Percentiles rank a stretch among this genome's conserved stretches.
These are phyloP conservation scores for Neopipo cinnamomea DNA, from an alignment of 2,113 vertebrate species.

Conservation along the genomic window DNA sequence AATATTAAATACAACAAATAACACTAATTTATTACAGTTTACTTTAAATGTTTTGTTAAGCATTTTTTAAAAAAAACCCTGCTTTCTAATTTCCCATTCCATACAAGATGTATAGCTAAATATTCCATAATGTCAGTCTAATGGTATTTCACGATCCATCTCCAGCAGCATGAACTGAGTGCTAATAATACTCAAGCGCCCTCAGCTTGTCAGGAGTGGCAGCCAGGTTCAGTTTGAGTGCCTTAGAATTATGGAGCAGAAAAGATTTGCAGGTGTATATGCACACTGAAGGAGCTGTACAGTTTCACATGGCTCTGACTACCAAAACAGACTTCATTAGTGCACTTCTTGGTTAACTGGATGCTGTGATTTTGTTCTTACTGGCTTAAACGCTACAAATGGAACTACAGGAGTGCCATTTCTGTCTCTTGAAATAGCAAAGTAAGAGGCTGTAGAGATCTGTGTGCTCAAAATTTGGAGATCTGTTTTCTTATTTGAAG, in stretches of 20 bases:
- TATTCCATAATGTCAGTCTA: neutral
- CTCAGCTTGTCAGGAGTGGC: neutral
- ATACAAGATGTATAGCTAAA: neutral
- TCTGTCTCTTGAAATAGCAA: neutral
- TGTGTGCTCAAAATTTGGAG: neutral
- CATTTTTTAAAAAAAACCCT: neutral
- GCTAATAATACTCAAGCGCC: neutral
- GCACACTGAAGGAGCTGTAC: neutral
- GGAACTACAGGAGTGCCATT: neutral
- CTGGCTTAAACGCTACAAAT: neutral
- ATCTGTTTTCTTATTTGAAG: neutral
- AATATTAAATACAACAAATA: neutral
- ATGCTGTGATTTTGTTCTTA: neutral
- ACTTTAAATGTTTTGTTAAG: neutral
- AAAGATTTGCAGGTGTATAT: neutral
- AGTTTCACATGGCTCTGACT: neutral
- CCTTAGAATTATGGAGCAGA: neutral
- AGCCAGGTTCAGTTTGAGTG: neutral
- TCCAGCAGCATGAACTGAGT: neutral
- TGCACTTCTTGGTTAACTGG: neutral
- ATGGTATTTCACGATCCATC: neutral
- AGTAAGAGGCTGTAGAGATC: neutral
- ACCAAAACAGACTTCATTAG: neutral
- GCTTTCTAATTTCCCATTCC: neutral
- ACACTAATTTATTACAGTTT: neutral